These are phyloP conservation scores for Heliconius nattereri DNA, from an alignment of 1,140 invertebrate species.

Conservation along the genomic window DNA sequence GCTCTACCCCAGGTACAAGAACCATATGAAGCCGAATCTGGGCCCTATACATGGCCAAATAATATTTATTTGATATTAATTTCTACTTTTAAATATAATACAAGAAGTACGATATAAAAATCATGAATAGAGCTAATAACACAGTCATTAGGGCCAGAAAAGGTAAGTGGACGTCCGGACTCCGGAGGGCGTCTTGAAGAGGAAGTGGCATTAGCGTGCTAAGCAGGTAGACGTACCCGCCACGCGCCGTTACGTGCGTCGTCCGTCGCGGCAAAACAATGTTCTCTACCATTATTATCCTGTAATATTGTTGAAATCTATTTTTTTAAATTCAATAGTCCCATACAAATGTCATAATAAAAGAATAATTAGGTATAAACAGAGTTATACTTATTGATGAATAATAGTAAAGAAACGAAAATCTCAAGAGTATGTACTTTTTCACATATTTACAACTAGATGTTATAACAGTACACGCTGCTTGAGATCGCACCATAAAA, in stretches of 20 bases:
- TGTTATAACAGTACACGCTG: neutral
- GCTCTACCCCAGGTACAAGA: too few species aligned
- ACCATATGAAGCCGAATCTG: too few species aligned
- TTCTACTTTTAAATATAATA: too few species aligned
- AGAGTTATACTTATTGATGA: neutral
- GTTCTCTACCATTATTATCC: slow-evolving; percentile 28
- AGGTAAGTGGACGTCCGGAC: neutral
- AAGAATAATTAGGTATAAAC: neutral
- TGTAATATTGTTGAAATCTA: slow-evolving; percentile 26
- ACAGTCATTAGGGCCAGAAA: neutral
- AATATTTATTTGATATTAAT: too few species aligned
- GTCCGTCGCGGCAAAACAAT: slow-evolving; percentile 30
- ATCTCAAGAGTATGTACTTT: neutral
- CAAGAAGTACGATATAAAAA: neutral
- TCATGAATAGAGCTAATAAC: neutral
- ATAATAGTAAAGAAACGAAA: neutral
- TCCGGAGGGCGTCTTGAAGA: neutral
- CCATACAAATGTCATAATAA: neutral
- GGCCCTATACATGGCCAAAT: too few species aligned
- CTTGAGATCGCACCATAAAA: slow-evolving; percentile 13
- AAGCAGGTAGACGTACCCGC: slow-evolving; percentile 59
- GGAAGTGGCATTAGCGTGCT: slow-evolving; percentile 51
- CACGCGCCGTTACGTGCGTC: slow-evolving; percentile 47
- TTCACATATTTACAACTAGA: neutral
- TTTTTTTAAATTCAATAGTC: slow-evolving; percentile 35